A percentile compares a stretch with the other conserved stretches of the same genome.
phyloP scores from a whole-genome alignment of 2,113 vertebrate species.

The Nannospalax galili region DNA sequence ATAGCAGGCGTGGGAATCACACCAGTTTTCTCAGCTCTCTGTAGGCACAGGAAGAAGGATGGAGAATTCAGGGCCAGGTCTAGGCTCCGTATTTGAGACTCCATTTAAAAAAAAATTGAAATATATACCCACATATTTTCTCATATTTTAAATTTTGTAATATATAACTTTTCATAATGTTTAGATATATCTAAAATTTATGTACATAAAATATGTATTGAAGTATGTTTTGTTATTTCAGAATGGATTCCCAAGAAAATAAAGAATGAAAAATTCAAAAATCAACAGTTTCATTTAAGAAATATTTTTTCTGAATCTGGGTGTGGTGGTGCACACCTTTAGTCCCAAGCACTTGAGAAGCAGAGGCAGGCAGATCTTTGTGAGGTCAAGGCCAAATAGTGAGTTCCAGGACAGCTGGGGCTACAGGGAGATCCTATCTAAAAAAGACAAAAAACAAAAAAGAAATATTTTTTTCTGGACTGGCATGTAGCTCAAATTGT shows the following conservation, averaged over 20 bases:
- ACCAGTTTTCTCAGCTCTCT: not conserved
- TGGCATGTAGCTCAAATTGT: not conserved
- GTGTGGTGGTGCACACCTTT: no score
- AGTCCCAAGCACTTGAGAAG: no score
- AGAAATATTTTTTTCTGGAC: slow-evolving; percentile 24
- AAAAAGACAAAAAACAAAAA: no score
- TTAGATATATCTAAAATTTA: not conserved
- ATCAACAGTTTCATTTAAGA: slow-evolving; percentile 11
- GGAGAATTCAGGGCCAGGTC: not conserved
- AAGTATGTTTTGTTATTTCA: slow-evolving; percentile 47
- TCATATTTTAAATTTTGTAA: slow-evolving; percentile 57
- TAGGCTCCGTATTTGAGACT: not conserved
- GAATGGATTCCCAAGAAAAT: not conserved
- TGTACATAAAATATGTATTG: not conserved
- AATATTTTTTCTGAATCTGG: not conserved
- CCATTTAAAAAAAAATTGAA: not conserved
- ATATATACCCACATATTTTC: not conserved
- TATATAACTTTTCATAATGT: not conserved
- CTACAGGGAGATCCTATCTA: no score
- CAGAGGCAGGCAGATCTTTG: no score
- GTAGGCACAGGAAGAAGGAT: not conserved
- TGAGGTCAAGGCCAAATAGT: no score
- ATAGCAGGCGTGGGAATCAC: not conserved
- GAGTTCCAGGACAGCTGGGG: no score
- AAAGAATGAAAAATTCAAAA: slow-evolving; percentile 45